Base-by-base conservation (phyloP, 2,797 vertebrate genomes). In the Nothura maculosa region DNA sequence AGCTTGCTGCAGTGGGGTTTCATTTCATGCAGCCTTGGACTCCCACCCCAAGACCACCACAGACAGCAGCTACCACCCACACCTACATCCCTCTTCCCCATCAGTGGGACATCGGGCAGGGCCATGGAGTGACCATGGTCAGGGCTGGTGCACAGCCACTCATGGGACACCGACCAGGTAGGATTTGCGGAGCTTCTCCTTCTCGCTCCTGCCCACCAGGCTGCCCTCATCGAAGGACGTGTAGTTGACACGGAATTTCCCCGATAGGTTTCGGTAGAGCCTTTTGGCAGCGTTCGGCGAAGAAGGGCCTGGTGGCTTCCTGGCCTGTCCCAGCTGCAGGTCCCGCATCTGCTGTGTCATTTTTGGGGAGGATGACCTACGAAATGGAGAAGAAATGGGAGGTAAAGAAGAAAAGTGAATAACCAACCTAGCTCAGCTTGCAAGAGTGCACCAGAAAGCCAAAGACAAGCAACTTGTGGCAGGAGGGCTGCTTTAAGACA, bases 251-350 rank as follows among this genome's bases (percentile, higher is more conserved):
- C 98, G 98, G 97, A 99, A 99, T 95, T 99, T 99, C 95, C 99
- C 99, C 3, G 99, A 99, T 87, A 99, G 98, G 98, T 99, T 99
- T 87, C 99, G 98, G 97, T 99, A 99, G 14, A 99, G 98, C 74
- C 99, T 98, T 81, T 99, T 99, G 57, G 99, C 99, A 0, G 99
- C 99, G 0, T 98, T 99, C 1, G 99, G 99, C 0, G 99, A 99
- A 40, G 98, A 99, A 36, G 98, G 97, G 91, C 98, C 98, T 0
- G 98, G 96, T 0, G 98, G 97, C 97, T 99, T 99, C 95, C 98
- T 98, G 92, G 98, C 87, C 60, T 98, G 97, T 1, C 97, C 97
- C 86, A 98, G 96, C 97, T 98, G 98, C 83, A 98, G 96, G 80
- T 98, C 98, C 89, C 98, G 97, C 98, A 98, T 98, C 95, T 98